Conservation (phyloP, 2,888 invertebrate species). For the Teinopalpus imperialis region DNA sequence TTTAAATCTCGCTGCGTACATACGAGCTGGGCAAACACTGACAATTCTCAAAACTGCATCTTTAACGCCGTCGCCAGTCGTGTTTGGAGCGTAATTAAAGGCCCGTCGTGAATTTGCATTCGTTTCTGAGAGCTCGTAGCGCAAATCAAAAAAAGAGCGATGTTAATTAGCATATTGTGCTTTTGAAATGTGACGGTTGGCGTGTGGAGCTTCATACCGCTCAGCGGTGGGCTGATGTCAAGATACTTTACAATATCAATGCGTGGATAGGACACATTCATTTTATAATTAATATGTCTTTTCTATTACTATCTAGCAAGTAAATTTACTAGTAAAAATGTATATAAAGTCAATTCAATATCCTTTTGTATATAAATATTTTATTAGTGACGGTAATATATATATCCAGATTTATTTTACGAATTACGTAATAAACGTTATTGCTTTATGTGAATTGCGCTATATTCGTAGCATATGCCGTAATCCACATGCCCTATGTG, state of each 20-base stretch:
- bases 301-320: too few species aligned
- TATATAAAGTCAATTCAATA: too few species aligned
- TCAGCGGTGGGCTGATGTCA: slow-evolving; percentile 69
- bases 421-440: too few species aligned
- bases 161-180: slow-evolving; percentile 81
- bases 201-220: slow-evolving; percentile 66
- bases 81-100: slow-evolving; percentile 78
- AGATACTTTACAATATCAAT: slow-evolving; percentile 54
- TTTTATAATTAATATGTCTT: too few species aligned
- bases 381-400: too few species aligned
- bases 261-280: slow-evolving; percentile 55
- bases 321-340: too few species aligned
- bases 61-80: slow-evolving; percentile 73
- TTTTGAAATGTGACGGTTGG: slow-evolving; percentile 79
- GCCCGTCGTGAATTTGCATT: slow-evolving; percentile 71
- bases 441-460: too few species aligned
- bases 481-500: too few species aligned
- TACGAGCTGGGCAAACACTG: slow-evolving; percentile 43
- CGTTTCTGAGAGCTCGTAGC: slow-evolving; percentile 76
- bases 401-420: too few species aligned
- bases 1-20: slow-evolving; percentile 57
- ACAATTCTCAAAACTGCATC: slow-evolving; percentile 75
- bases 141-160: slow-evolving; percentile 67
- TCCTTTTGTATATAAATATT: too few species aligned
- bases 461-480: too few species aligned